These are phyloP conservation scores for Pontoporia blainvillei DNA, from an alignment of 2,113 vertebrate species.

Conservation along the genomic window DNA sequence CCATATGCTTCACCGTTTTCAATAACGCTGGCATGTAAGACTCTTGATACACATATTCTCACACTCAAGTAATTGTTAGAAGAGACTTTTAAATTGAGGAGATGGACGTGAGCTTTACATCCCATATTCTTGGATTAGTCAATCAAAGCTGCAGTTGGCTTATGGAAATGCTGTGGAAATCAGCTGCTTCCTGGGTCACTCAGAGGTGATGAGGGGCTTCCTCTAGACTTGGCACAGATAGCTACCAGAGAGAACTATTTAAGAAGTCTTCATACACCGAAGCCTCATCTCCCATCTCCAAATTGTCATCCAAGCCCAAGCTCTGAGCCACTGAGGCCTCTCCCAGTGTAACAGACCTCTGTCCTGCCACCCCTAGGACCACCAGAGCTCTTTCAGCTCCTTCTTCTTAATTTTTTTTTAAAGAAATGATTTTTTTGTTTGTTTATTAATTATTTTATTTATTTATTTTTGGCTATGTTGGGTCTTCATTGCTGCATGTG, in stretches of 20 bases:
- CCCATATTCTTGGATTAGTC: neutral
- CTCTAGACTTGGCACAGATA: neutral
- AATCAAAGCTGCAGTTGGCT: neutral
- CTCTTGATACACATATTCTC: neutral
- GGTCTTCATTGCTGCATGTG: too few relatives aligned
- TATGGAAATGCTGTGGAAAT: neutral
- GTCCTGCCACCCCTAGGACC: neutral
- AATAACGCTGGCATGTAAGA: neutral
- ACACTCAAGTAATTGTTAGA: neutral
- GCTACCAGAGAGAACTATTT: neutral
- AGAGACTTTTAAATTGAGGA: neutral
- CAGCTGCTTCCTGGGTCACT: neutral
- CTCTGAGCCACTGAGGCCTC: neutral
- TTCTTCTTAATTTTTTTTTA: too few relatives aligned
- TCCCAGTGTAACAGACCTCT: neutral
- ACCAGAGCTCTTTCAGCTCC: too few relatives aligned
- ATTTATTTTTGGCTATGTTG: too few relatives aligned
- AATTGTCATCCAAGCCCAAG: neutral
- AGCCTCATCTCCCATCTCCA: neutral
- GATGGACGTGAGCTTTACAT: neutral
- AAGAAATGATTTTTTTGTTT: too few relatives aligned
- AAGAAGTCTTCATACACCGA: neutral
- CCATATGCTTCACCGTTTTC: neutral
- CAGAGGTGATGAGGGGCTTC: neutral
- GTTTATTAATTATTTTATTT: too few relatives aligned